phyloP scores from a whole-genome alignment of 2,888 invertebrate species.

The Meiosimyza decipiens region DNA sequence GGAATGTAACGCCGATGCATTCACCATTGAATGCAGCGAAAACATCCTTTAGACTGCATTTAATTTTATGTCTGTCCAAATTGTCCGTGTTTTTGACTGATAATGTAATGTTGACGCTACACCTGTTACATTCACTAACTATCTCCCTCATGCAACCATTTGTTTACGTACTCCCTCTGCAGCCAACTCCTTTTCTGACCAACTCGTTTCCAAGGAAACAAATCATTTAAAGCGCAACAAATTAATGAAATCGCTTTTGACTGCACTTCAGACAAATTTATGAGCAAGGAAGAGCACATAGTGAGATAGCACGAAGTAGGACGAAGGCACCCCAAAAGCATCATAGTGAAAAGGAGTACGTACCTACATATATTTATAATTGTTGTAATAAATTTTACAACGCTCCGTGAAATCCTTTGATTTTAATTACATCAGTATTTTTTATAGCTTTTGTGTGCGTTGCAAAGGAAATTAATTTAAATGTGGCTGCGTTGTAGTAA shows the following conservation, averaged over 20 bases:
- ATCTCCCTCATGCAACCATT: not conserved
- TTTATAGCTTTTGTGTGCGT: slow-evolving; percentile 49
- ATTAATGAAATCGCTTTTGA: slow-evolving; percentile 39
- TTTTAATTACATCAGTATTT: slow-evolving; percentile 59
- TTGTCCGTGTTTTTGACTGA: not conserved
- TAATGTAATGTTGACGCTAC: not conserved
- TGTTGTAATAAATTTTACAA: slow-evolving; percentile 58
- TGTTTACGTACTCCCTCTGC: not conserved
- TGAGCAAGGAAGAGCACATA: slow-evolving; percentile 6
- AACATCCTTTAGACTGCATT: slow-evolving; percentile 2
- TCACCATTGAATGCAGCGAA: not conserved
- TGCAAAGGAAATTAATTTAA: slow-evolving; percentile 35
- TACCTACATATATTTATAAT: slow-evolving; percentile 44
- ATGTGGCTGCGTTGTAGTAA: slow-evolving; percentile 25
- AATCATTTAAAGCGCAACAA: slow-evolving; percentile 55
- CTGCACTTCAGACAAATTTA: slow-evolving; percentile 31
- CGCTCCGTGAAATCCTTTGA: slow-evolving; percentile 57
- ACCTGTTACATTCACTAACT: not conserved
- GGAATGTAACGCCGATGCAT: not conserved
- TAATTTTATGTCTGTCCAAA: slow-evolving; percentile 17
- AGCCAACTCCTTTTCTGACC: not conserved
- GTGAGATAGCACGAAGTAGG: not conserved
- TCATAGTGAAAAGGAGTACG: not conserved
- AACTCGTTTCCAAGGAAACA: slow-evolving; percentile 55
- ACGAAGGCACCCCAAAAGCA: not conserved